These are phyloP conservation scores for Allobates femoralis DNA, from an alignment of 2,797 vertebrate genomes.

Conservation along the genomic window DNA sequence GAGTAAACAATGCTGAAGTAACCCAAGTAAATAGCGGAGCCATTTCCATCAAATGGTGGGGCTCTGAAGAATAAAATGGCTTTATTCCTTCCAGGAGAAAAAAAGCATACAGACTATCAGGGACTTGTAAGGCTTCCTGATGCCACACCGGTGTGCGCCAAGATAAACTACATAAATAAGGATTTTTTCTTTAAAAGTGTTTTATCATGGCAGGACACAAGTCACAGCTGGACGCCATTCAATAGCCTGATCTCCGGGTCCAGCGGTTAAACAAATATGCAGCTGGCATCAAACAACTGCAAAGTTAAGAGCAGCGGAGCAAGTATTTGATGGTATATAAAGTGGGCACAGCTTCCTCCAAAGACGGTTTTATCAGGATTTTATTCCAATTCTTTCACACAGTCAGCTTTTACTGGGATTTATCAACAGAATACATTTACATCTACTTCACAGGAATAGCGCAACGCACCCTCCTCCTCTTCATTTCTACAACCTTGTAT, in stretches of 20 bases:
- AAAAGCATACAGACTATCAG: not conserved
- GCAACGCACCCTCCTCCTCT: not conserved
- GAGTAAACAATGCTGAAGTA: constrained; percentile 18
- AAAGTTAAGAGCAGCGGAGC: constrained; percentile 17
- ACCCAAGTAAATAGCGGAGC: constrained; percentile 19
- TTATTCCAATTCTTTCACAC: constrained; percentile 2
- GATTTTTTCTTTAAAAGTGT: not conserved
- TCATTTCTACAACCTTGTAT: not conserved
- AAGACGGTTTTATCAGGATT: constrained; percentile 9
- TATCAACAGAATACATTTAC: constrained; percentile 40
- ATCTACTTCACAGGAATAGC: constrained; percentile 8
- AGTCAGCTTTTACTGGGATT: constrained; percentile 32
- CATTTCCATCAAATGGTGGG: constrained; percentile 2
- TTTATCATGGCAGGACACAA: constrained; percentile 24
- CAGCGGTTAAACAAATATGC: not conserved
- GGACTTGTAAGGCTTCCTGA: not conserved
- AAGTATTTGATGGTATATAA: constrained; percentile 11
- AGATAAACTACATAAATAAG: not conserved
- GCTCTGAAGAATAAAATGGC: constrained; percentile 10
- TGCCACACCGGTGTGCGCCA: not conserved
- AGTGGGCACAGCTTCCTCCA: constrained; percentile 33
- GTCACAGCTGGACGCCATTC: not conserved
- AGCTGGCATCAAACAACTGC: constrained; percentile 23
- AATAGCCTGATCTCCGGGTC: not conserved
- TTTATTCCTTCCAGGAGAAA: not conserved